Conservation (phyloP, 2,888 invertebrate genomes). For the Miltochrista miniata region DNA sequence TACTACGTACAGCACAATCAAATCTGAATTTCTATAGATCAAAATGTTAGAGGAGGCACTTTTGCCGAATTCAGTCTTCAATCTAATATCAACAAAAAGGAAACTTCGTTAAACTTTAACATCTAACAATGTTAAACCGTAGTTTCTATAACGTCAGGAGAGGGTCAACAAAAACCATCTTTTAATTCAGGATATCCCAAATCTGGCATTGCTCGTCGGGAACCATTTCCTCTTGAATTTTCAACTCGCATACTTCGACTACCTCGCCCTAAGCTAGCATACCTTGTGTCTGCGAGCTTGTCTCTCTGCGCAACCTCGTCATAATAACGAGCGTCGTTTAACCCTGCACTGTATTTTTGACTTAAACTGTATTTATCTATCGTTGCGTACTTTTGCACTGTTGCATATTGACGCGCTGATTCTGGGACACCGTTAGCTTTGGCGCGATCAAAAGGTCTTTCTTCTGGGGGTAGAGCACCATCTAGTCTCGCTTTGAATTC, state of each 20-base stretch:
- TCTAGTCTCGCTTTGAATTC: constrained; percentile 85
- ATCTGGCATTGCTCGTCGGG: constrained; percentile 74
- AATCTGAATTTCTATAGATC: constrained; percentile 45
- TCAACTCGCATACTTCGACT: constrained; percentile 69
- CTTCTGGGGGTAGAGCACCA: constrained; percentile 82
- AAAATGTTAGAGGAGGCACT: constrained; percentile 64
- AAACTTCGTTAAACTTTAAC: constrained; percentile 41
- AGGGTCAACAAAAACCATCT: constrained; percentile 90
- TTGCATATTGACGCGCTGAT: constrained; percentile 72
- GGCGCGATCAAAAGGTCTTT: constrained; percentile 84
- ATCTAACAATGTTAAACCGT: constrained; percentile 61
- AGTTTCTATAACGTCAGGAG: constrained; percentile 76
- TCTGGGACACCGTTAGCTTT: constrained; percentile 77
- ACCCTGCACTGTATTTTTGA: constrained; percentile 79
- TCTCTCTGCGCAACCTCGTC: constrained; percentile 80
- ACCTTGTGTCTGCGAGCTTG: constrained; percentile 78
- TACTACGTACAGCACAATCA: constrained; percentile 20
- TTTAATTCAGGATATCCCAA: constrained; percentile 85
- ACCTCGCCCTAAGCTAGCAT: constrained; percentile 76
- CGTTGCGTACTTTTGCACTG: constrained; percentile 80
- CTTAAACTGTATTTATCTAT: constrained; percentile 82
- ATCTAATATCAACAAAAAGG: constrained; percentile 61
- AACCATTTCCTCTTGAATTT: constrained; percentile 69
- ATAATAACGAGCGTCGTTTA: constrained; percentile 80
- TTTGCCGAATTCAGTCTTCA: constrained; percentile 79